phyloP scores from a whole-genome alignment of 2,888 invertebrate genomes.

The Apoda limacodes region DNA sequence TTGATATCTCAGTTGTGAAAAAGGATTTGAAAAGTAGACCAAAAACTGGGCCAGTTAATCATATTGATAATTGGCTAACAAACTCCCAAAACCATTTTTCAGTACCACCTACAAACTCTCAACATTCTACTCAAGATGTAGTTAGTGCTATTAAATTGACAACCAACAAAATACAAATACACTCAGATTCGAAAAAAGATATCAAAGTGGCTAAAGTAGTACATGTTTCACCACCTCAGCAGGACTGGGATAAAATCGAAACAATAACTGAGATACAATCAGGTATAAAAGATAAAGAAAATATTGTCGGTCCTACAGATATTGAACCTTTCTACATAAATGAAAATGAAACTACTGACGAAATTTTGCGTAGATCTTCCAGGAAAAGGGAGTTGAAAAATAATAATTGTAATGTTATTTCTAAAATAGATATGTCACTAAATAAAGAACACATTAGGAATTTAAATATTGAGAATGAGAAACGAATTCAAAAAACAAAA shows the following conservation, averaged over 20 bases:
- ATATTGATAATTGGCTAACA: conserved; percentile 51
- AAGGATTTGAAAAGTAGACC: too few relatives aligned
- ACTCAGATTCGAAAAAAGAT: conserved; percentile 28
- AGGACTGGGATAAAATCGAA: conserved; percentile 61
- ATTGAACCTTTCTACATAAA: conserved; percentile 37
- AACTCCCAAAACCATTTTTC: conserved; percentile 57
- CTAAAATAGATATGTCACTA: conserved; percentile 27
- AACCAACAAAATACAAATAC: conserved; percentile 40
- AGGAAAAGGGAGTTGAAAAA: conserved; percentile 36
- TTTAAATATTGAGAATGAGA: conserved; percentile 28
- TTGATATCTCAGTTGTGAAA: conserved; percentile 26
- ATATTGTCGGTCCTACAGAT: conserved; percentile 37
- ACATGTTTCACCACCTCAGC: conserved; percentile 34
- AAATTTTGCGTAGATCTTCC: conserved; percentile 46
- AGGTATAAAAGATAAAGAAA: conserved; percentile 29
- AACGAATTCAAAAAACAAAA: conserved; percentile 32
- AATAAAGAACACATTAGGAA: conserved; percentile 6
- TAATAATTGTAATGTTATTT: conserved; percentile 27
- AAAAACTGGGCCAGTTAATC: conserved; percentile 35
- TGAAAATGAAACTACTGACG: conserved; percentile 32
- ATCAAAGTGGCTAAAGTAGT: conserved; percentile 28
- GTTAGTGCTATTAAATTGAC: conserved; percentile 28
- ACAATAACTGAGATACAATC: conserved; percentile 37
- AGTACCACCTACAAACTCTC: conserved; percentile 32
- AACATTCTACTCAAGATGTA: conserved; percentile 30